Conservation (phyloP, 1,140 invertebrate species). For the Akabosia matsudoensis region DNA sequence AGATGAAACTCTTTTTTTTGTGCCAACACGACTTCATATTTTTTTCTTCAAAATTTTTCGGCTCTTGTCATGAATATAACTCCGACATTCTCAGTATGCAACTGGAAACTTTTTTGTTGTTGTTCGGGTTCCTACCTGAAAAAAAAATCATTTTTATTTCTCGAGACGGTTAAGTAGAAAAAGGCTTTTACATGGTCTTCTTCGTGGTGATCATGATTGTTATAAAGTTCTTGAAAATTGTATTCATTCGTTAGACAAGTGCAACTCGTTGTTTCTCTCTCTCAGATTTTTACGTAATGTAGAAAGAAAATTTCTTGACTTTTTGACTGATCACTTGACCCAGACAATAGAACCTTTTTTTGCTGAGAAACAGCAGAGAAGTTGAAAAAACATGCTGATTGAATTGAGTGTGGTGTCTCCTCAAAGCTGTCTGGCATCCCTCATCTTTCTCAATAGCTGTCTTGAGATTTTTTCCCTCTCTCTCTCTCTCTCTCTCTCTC, state of each 20-base stretch:
- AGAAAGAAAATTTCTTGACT: not conserved
- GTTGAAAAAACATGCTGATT: conserved; percentile 19
- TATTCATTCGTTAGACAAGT: not conserved
- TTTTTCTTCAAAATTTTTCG: too few species aligned
- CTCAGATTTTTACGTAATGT: not conserved
- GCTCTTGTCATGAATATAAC: too few species aligned
- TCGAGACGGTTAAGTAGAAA: too few species aligned
- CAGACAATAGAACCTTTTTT: conserved; percentile 13
- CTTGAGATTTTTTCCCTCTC: not conserved
- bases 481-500: too few species aligned
- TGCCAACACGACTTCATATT: too few species aligned
- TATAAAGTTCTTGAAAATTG: not conserved
- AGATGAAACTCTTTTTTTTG: too few species aligned
- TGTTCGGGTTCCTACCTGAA: too few species aligned
- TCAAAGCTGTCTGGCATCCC: not conserved
- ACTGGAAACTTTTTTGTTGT: too few species aligned
- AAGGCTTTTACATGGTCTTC: too few species aligned
- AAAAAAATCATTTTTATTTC: too few species aligned
- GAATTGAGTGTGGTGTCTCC: conserved; percentile 13
- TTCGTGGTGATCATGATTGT: not conserved
- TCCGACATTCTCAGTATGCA: too few species aligned
- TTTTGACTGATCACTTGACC: conserved; percentile 43
- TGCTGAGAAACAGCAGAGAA: not conserved
- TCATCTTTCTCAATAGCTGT: not conserved
- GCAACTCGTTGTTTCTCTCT: not conserved